Percentiles rank a stretch among this genome's conserved stretches.
Conservation (phyloP, 2,113 vertebrate genomes). For the Addax nasomaculatus region DNA sequence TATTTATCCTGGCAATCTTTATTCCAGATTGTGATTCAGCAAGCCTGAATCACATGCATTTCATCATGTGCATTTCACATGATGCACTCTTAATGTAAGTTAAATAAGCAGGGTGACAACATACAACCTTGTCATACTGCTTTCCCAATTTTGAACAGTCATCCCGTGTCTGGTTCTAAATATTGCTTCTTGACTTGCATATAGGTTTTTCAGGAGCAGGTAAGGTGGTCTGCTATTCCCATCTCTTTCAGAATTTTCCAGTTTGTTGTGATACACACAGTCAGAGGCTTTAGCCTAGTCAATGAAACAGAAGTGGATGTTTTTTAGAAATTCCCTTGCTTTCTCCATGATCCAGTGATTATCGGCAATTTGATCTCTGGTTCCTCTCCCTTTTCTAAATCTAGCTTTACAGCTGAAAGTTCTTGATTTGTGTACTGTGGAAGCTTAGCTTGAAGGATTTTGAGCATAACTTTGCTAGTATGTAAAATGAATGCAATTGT, state of each 20-base stretch:
- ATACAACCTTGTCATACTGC: background rate
- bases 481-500: background rate
- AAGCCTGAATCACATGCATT: background rate
- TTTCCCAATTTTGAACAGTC: background rate
- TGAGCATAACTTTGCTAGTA: background rate
- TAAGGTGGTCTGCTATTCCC: background rate
- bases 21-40: background rate
- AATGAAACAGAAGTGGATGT: background rate
- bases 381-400: background rate
- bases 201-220: background rate
- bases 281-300: background rate
- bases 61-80: background rate
- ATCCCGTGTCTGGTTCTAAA: background rate
- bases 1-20: background rate
- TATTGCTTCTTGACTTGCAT: background rate
- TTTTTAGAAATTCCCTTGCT: background rate
- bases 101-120: background rate
- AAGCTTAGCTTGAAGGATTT: background rate
- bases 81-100: background rate
- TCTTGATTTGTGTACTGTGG: background rate
- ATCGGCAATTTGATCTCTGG: background rate
- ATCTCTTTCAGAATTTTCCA: background rate
- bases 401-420: background rate
- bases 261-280: background rate
- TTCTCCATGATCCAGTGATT: background rate